Base-by-base conservation (phyloP, 2,113 vertebrate genomes). In the Pedionomus torquatus region DNA sequence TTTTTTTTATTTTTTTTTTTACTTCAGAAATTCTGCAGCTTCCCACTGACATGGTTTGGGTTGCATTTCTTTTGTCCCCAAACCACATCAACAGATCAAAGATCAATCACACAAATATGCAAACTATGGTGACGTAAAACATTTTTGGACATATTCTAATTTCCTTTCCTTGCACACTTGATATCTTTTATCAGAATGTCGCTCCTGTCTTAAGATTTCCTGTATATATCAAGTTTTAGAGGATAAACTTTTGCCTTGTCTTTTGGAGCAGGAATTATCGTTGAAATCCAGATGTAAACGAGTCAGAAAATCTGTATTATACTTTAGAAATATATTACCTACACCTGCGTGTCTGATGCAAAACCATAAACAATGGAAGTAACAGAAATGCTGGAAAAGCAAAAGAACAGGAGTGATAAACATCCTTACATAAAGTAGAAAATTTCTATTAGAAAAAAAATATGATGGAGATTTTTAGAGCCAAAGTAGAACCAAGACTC, bases 71-170 rank as follows among this genome's bases (percentile, higher is more conserved):
- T 65, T 86, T 76, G 26, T 10, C 55, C 48, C 11, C 23, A 72
- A 41, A 82, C 9, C 25, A 43, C 21, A 71, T 11, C 24, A 75
- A 13, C 1, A 61, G 21, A 64, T 43, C 60, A 70, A 78, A 68
- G 28, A 25, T 64, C 52, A 81, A 37, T 11, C 5, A 55, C 11
- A 43, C 1, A 58, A 49, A 90, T 35, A 54, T 0, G 0, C 13
- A 63, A 83, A 9, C 15, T 63, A 28, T 4, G 4, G 33, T 39
- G 16, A 79, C 1, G 12, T 51, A 46, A 81, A 88, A 25, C 12
- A 37, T 30, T 88, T 90, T 55, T 51, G 2, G 33, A 51, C 18
- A 17, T 17, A 30, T 23, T 61, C 24, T 75, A 9, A 41, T 69
- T 74, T 83, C 5, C 3, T 72, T 80, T 69, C 10, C 11, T 23